These are phyloP conservation scores for Thalpophila matura DNA, from an alignment of 2,888 invertebrate genomes.

Conservation along the genomic window DNA sequence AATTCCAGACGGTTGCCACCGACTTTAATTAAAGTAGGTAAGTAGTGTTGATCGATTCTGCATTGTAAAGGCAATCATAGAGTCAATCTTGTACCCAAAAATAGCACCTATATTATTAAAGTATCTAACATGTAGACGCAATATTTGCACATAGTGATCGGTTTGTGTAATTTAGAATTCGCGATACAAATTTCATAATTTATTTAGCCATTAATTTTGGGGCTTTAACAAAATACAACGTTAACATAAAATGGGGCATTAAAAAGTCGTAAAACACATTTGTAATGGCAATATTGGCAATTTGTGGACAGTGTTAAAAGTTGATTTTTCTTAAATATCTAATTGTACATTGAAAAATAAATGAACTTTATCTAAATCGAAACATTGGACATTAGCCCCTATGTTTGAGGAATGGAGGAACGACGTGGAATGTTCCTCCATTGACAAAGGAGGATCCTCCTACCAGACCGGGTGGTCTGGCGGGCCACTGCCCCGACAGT, in stretches of 20 bases:
- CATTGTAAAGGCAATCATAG: no score
- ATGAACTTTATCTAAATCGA: not conserved
- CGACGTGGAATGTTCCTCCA: no score
- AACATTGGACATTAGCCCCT: not conserved
- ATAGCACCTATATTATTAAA: not conserved
- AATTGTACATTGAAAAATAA: no score
- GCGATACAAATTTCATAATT: slow-evolving; percentile 17
- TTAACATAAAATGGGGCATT: slow-evolving; percentile 39
- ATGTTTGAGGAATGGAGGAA: no score
- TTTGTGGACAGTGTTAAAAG: slow-evolving; percentile 35
- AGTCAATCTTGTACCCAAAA: not conserved
- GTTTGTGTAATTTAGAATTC: slow-evolving; percentile 18
- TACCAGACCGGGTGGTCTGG: no score
- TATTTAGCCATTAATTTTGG: slow-evolving; percentile 37
- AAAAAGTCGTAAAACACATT: slow-evolving; percentile 35
- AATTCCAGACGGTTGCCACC: no score
- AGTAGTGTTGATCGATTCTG: slow-evolving; percentile 1
- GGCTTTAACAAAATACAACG: slow-evolving; percentile 29
- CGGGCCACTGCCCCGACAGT: no score
- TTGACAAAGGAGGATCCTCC: no score
- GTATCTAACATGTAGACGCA: slow-evolving; percentile 8
- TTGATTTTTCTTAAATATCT: no score
- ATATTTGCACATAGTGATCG: slow-evolving; percentile 26
- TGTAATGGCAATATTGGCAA: slow-evolving; percentile 34
- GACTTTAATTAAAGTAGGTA: no score